Evolutionary conservation across 2,797 vertebrate genomes (phyloP).

Genomic region (Chrosomus eos): DNA sequence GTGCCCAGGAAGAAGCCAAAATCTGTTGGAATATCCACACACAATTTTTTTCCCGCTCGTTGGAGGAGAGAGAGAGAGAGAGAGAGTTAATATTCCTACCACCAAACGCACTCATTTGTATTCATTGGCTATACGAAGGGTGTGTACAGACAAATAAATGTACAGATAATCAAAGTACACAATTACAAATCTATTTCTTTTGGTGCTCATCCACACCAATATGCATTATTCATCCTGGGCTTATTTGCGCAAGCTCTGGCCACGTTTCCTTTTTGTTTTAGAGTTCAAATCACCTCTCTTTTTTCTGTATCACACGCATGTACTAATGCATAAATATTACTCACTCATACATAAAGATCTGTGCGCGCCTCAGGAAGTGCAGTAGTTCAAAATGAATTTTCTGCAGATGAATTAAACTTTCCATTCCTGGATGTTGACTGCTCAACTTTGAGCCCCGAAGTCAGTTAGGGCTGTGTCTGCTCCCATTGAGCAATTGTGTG

Average conservation of each 20-base stretch:
- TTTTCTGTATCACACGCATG: not conserved
- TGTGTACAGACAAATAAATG: constrained; percentile 72
- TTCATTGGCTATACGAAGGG: constrained; percentile 71
- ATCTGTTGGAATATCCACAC: constrained; percentile 69
- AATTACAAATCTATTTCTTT: constrained; percentile 71
- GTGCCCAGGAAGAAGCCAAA: constrained; percentile 66
- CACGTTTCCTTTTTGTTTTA: constrained; percentile 4
- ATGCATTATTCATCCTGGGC: constrained; percentile 35
- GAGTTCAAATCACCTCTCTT: constrained; percentile 16
- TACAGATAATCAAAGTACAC: constrained; percentile 73
- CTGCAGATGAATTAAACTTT: constrained; percentile 24
- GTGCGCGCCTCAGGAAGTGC: constrained; percentile 23
- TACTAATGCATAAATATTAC: constrained; percentile 40
- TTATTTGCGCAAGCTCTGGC: constrained; percentile 40
- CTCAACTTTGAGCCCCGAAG: constrained; percentile 29
- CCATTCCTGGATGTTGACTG: constrained; percentile 20
- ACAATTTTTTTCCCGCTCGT: constrained; percentile 39
- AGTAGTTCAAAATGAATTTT: constrained; percentile 28
- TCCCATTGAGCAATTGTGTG: constrained; percentile 14
- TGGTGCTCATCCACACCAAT: constrained; percentile 17
- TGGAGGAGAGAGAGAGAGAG: constrained; percentile 11
- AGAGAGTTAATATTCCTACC: constrained; percentile 30
- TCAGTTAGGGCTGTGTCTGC: constrained; percentile 4
- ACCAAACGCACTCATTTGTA: constrained; percentile 65
- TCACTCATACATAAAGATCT: constrained; percentile 36